phyloP scores from a whole-genome alignment of 1,140 invertebrate species.

The Neodiprion virginianus region DNA sequence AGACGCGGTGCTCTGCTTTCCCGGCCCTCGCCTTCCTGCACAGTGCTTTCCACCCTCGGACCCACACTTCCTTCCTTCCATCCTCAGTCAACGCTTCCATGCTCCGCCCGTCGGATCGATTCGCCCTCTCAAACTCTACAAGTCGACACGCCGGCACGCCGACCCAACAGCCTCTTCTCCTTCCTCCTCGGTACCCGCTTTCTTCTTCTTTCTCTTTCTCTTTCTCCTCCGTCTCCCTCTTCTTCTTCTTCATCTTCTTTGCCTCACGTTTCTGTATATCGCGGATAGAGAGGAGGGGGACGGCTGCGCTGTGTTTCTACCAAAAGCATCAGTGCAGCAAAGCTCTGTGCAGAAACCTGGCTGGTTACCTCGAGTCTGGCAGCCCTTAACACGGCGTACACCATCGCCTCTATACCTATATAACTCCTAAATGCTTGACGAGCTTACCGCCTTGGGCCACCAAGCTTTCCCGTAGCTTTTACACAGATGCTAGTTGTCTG shows the following conservation, averaged over 20 bases:
- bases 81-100: constrained; percentile 17
- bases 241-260: constrained; percentile 18
- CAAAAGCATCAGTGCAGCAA: neutral
- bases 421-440: constrained; percentile 22
- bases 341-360: neutral
- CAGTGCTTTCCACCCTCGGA: neutral
- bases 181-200: constrained; percentile 6
- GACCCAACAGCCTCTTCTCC: constrained; percentile 28
- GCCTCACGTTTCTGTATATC: constrained; percentile 28
- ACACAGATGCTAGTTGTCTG: neutral
- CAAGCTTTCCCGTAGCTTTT: constrained; percentile 3
- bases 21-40: constrained; percentile 18
- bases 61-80: constrained; percentile 17
- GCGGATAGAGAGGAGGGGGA: neutral
- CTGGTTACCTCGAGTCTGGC: neutral
- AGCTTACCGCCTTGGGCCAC: constrained; percentile 13
- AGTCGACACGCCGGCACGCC: constrained; percentile 38
- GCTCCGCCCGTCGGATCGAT: constrained; percentile 37
- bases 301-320: neutral
- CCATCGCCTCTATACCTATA: constrained; percentile 15
- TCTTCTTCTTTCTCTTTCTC: neutral
- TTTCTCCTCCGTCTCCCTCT: neutral
- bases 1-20: constrained; percentile 38
- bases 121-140: constrained; percentile 39
- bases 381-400: neutral